Evolutionary conservation across 2,888 invertebrate species (phyloP).

Genomic region (Amiota minor): DNA sequence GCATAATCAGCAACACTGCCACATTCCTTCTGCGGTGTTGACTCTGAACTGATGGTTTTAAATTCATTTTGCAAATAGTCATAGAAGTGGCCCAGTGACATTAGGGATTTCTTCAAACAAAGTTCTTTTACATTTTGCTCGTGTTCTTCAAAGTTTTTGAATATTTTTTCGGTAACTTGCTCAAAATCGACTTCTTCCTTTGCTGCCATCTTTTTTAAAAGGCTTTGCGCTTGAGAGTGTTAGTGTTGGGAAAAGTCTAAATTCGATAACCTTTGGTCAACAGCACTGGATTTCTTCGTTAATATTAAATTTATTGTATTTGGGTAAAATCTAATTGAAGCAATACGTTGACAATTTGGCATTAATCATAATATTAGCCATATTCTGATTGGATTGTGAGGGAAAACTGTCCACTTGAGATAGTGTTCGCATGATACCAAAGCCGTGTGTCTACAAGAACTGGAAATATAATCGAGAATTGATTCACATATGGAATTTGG

Average conservation of each 20-base stretch:
- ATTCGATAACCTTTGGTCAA: not conserved
- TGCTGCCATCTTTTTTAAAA: conserved; percentile 35
- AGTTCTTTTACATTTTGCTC: conserved; percentile 52
- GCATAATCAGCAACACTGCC: conserved; percentile 57
- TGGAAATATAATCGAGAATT: conserved; percentile 59
- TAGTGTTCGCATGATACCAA: conserved; percentile 92
- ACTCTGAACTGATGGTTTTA: conserved; percentile 44
- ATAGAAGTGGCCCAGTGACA: conserved; percentile 55
- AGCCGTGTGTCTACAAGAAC: conserved; percentile 90
- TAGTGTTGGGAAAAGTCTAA: not conserved
- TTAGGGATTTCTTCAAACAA: conserved; percentile 57
- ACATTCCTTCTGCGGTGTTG: conserved; percentile 47
- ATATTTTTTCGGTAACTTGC: conserved; percentile 45
- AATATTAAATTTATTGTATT: not conserved
- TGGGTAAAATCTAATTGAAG: not conserved
- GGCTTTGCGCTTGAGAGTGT: not conserved
- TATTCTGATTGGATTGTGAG: conserved; percentile 94
- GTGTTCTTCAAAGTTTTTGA: conserved; percentile 44
- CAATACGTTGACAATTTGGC: not conserved
- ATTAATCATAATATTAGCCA: conserved; percentile 75
- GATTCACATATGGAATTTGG: not conserved
- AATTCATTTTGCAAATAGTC: conserved; percentile 54
- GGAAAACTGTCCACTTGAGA: conserved; percentile 86
- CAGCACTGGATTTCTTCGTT: conserved; percentile 13
- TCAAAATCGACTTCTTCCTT: conserved; percentile 38